Evolutionary conservation across 2,888 invertebrate species (phyloP).

Genomic region (Tenthredo amoena): DNA sequence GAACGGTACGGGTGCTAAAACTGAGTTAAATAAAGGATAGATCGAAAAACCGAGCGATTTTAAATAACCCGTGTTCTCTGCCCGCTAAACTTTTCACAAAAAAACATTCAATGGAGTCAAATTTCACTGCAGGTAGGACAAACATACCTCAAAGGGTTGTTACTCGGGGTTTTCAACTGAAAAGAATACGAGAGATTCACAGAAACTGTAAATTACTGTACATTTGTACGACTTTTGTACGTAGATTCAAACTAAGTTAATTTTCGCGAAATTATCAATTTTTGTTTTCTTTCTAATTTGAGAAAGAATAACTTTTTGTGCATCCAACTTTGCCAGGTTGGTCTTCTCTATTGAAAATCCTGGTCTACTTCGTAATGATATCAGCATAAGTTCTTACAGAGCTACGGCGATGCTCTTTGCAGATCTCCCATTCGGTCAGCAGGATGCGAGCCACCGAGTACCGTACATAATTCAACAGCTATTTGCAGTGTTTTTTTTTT

Average conservation of each 20-base stretch:
- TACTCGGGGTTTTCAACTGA: too few relatives aligned
- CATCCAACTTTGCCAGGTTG: too few relatives aligned
- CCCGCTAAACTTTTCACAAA: not conserved
- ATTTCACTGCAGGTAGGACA: not conserved
- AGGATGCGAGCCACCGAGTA: too few relatives aligned
- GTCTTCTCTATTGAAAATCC: too few relatives aligned
- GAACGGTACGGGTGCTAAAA: constrained; percentile 41
- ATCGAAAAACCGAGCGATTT: constrained; percentile 22
- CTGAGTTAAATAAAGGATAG: constrained; percentile 39
- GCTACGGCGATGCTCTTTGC: too few relatives aligned
- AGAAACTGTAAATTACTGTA: not conserved
- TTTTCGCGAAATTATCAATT: not conserved
- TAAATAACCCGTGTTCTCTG: constrained; percentile 2
- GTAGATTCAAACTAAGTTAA: not conserved
- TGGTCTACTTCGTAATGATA: too few relatives aligned
- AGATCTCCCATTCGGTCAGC: too few relatives aligned
- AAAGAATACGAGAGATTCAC: not conserved
- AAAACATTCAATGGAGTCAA: not conserved
- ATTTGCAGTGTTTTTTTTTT: too few relatives aligned
- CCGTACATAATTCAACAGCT: too few relatives aligned
- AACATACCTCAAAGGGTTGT: not conserved
- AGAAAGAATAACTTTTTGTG: too few relatives aligned
- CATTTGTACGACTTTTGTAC: not conserved
- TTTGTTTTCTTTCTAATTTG: too few relatives aligned
- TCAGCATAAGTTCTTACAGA: too few relatives aligned